These are phyloP conservation scores for Hycleus cichorii DNA, from an alignment of 1,140 invertebrate genomes.

Conservation along the genomic window DNA sequence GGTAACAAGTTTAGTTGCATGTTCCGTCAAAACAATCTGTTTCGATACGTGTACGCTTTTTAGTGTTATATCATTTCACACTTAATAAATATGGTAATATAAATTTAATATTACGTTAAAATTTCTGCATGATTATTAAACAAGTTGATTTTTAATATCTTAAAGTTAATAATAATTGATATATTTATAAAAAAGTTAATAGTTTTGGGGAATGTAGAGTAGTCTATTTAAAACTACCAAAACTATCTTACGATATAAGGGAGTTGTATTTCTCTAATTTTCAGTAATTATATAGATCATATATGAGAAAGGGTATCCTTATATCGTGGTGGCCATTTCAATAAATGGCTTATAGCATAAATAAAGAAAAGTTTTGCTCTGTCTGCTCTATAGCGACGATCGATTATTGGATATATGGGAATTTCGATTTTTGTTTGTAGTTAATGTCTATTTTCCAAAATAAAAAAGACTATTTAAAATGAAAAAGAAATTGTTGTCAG, in stretches of 20 bases:
- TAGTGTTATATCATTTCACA: constrained; percentile 2
- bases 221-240: constrained; percentile 3
- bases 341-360: constrained; percentile 3
- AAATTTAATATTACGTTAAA: background rate
- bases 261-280: too few species aligned
- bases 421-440: background rate
- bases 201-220: constrained; percentile 10
- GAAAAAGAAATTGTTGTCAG: background rate
- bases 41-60: constrained; percentile 10
- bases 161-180: constrained; percentile 6
- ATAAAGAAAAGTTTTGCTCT: constrained; percentile 6
- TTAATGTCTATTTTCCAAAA: background rate
- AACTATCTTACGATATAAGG: too few species aligned
- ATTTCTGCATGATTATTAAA: constrained; percentile 10
- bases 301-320: too few species aligned
- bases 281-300: too few species aligned
- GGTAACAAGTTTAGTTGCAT: constrained; percentile 51
- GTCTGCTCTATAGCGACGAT: background rate
- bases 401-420: too few species aligned
- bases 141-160: constrained; percentile 6
- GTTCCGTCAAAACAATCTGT: background rate
- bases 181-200: background rate
- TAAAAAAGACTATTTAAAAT: constrained; percentile 1
- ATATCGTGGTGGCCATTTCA: too few species aligned
- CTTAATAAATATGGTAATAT: constrained; percentile 8